These are phyloP conservation scores for Chloroceryle inda DNA, from an alignment of 2,797 vertebrate species.

Conservation along the genomic window DNA sequence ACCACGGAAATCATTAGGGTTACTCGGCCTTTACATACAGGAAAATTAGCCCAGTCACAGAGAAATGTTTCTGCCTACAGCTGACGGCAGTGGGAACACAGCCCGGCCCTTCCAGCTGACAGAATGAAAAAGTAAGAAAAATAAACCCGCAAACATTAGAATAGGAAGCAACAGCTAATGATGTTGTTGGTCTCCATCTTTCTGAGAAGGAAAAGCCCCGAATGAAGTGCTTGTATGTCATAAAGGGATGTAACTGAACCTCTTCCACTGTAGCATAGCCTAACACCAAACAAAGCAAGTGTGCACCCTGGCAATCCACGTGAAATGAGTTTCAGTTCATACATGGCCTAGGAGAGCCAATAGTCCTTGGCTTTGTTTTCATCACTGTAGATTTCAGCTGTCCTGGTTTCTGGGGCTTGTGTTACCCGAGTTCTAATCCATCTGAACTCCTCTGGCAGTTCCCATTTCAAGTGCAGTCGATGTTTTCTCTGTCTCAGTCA, in stretches of 20 bases:
- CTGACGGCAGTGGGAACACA: background rate
- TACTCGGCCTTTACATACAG: background rate
- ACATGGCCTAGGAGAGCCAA: background rate
- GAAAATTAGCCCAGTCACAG: background rate
- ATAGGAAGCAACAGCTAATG: background rate
- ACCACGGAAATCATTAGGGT: background rate
- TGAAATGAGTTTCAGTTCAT: rapidly evolving
- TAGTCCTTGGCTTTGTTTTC: background rate
- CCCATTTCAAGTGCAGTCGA: background rate
- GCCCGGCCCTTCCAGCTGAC: background rate
- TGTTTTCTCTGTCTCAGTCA: background rate
- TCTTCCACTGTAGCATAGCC: background rate
- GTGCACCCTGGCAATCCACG: background rate
- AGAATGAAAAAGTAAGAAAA: background rate
- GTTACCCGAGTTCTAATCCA: background rate
- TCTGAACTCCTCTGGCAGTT: background rate
- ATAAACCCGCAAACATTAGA: background rate
- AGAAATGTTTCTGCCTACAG: background rate
- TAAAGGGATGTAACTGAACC: background rate
- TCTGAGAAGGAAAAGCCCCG: background rate
- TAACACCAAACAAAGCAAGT: background rate
- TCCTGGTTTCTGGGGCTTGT: background rate
- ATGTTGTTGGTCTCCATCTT: background rate
- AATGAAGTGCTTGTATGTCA: background rate
- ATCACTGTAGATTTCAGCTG: background rate